These are phyloP conservation scores for Meteorus colon DNA, from an alignment of 2,888 invertebrate species.

Conservation along the genomic window DNA sequence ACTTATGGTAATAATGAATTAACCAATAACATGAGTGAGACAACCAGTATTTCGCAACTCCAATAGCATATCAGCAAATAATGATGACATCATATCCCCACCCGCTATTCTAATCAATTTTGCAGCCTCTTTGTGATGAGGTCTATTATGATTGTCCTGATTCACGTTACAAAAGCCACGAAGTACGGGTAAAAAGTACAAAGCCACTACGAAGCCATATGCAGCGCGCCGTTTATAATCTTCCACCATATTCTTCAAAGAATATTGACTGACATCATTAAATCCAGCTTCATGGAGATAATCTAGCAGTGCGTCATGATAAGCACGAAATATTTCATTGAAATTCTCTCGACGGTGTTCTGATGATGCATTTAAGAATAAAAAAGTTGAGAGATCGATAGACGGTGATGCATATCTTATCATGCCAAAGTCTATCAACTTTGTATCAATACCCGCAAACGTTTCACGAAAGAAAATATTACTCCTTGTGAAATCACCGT, in stretches of 20 bases:
- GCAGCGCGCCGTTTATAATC: slow-evolving; percentile 60
- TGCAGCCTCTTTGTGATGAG: neutral
- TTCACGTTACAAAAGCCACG: neutral
- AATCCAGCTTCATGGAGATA: slow-evolving; percentile 54
- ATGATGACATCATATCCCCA: slow-evolving; percentile 57
- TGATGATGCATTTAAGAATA: slow-evolving; percentile 53
- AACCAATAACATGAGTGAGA: slow-evolving; percentile 49
- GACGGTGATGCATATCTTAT: slow-evolving; percentile 61
- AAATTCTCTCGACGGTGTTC: slow-evolving; percentile 47
- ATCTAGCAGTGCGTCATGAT: slow-evolving; percentile 57
- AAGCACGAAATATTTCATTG: slow-evolving; percentile 55
- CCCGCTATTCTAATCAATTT: slow-evolving; percentile 27
- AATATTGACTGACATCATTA: slow-evolving; percentile 55
- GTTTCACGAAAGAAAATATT: slow-evolving; percentile 59
- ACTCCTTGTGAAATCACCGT: slow-evolving; percentile 65
- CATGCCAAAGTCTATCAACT: slow-evolving; percentile 62
- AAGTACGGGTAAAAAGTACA: slow-evolving; percentile 54
- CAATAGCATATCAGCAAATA: slow-evolving; percentile 62
- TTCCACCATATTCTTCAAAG: slow-evolving; percentile 55
- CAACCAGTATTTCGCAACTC: slow-evolving; percentile 58
- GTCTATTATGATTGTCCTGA: accelerated
- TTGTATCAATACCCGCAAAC: slow-evolving; percentile 44
- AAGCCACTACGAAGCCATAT: slow-evolving; percentile 59
- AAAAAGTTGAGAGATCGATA: slow-evolving; percentile 63
- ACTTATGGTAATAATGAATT: neutral